Evolutionary conservation across 2,888 invertebrate species (phyloP).

Genomic region (Papilio demoleus): DNA sequence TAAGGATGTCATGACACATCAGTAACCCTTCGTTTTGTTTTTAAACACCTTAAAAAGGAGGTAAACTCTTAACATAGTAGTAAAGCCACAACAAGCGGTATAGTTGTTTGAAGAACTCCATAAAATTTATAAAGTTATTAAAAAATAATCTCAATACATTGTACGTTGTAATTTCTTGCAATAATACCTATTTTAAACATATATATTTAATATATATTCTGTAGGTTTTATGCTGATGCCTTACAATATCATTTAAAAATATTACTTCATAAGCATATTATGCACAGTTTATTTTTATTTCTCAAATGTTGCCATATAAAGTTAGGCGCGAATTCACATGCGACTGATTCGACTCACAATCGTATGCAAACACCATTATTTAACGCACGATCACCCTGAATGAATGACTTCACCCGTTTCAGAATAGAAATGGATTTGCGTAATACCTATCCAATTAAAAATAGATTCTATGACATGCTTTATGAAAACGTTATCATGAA

Average conservation of each 20-base stretch:
- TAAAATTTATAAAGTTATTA: too few relatives aligned
- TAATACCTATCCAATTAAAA: constrained; percentile 33
- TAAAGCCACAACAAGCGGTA: background rate
- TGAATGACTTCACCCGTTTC: constrained; percentile 31
- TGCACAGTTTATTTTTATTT: background rate
- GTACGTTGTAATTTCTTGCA: background rate
- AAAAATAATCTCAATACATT: background rate
- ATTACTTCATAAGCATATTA: background rate
- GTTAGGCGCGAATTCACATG: background rate
- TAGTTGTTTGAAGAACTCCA: too few relatives aligned
- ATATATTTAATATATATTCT: too few relatives aligned
- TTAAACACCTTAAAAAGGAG: background rate
- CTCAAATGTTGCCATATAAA: constrained; percentile 5
- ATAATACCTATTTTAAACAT: too few relatives aligned
- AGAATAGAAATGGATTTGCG: constrained; percentile 33
- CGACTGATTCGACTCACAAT: constrained; percentile 16
- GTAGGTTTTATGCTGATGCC: too few relatives aligned
- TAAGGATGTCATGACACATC: background rate
- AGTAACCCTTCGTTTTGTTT: background rate
- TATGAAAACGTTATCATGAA: constrained; percentile 28
- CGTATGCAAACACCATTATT: constrained; percentile 33
- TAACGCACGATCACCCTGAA: constrained; percentile 28
- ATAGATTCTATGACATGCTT: constrained; percentile 22
- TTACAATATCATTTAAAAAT: background rate
- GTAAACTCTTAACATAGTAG: background rate